Base-by-base conservation (phyloP, 2,888 invertebrate species). In the Pachymerium ferrugineum region DNA sequence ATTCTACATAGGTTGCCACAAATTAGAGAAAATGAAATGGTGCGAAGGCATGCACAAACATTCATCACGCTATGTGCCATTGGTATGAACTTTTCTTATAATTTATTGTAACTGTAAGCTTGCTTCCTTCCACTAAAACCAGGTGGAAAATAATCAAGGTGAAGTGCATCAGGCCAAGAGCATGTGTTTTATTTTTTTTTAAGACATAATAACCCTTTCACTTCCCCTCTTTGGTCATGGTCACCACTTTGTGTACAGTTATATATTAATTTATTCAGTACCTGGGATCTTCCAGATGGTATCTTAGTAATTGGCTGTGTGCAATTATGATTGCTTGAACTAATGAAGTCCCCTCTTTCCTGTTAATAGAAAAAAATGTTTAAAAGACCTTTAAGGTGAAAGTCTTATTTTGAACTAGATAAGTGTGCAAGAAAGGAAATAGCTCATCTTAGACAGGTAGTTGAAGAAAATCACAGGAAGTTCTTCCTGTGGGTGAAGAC, bases 51-150 rank as follows among this genome's bases (percentile, higher is more conserved):
- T 80, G 89, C 91, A 70, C 88, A 90, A 79, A 91, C 90, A 3
- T 87, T 92, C 79, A 88, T 90, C 77, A 88, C 90, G 54, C 86
- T 92, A 77, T 91, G 91, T 81, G 90, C 89, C 80, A 90, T 90
- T 81, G 92, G 92, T 92, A 85, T 85, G 86, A 10, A 35, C 8
- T 14, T 35, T 35, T 35, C 14, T 14, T 35, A 10, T 35, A 35
- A 35, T 35, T 10, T n/a, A n/a, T n/a, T n/a, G n/a, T n/a, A 62
- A 62, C 62, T 28, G 25, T 62, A 62, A 62, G 12, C 62, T 62
- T 62, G 28, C 62, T 62, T 62, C 62, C 62, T 62, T 62, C 28
- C 10, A 62, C 25, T 75, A 75, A 76, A 75, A 74, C 35, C 47
- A 74, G 72, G 68, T 16, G 19, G 30, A 62, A 62, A 28, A 47